Base-by-base conservation (phyloP, 2,797 vertebrate species). In the Cyprinella venusta region DNA sequence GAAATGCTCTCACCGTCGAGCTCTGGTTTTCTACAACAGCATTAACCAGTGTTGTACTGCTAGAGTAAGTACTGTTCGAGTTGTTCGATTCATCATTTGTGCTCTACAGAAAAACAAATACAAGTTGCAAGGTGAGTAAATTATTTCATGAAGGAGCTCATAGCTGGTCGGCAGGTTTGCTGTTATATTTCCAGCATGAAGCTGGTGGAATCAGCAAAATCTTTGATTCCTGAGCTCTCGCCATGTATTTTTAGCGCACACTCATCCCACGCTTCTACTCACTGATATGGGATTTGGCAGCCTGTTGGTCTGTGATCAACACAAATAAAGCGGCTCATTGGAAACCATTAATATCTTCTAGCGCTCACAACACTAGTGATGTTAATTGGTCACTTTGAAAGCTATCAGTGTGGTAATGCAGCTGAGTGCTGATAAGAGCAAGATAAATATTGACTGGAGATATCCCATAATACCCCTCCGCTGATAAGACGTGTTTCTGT, bases 401-500 rank as follows among this genome's bases (percentile, higher is more conserved):
- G 61, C 61, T 85, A 79, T 84, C 82, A 61, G 30, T 71, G 19
- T 38, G 12, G 5, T 74, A 76, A 61, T 74, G 30, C 64, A 71
- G 21, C 54, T 21, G 36, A 48, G 59, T 5, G 38, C 36, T 38
- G 61, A 76, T 88, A 81, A 65, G 74, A 67, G n/a, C 54, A 12
- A 50, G 10, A 36, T 70, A 76, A 85, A 85, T 80, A 67, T 85
- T 85, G 78, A 88, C 83, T 59, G 15, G 21, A 81, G 85, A 85
- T 88, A 86, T 68, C 72, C 52, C 40, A 42, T 79, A 80, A 77
- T 9, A 1, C 30, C 19, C 9, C 15, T 54, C 40, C 2, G 12
- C 48, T 68, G 84, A 87, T 87, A 87, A 85, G 42, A 81, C 16
- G 36, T n/a, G 19, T 4, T 19, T 18, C 54, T 56, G 16, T 76